These are phyloP conservation scores for Serinus canaria DNA, from an alignment of 2,113 vertebrate genomes.

Conservation along the genomic window DNA sequence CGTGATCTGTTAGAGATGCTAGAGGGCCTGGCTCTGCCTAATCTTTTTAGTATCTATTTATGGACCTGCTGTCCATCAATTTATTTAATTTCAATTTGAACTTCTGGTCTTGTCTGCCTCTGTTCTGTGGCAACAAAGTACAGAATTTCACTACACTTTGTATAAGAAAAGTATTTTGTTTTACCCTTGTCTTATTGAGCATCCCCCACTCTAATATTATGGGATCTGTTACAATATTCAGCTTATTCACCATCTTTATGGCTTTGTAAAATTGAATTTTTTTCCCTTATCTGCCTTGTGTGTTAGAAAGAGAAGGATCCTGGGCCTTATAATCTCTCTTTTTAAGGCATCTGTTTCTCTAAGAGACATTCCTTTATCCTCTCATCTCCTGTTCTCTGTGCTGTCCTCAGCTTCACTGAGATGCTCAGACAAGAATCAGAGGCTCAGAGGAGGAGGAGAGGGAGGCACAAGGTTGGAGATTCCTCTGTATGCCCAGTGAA, in stretches of 20 bases:
- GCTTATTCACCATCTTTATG: not conserved
- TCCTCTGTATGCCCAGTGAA: not conserved
- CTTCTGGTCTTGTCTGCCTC: not conserved
- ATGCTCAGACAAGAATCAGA: not conserved
- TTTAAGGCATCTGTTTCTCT: not conserved
- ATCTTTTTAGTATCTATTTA: slow-evolving; percentile 44
- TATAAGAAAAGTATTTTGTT: not conserved
- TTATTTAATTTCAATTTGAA: slow-evolving; percentile 28
- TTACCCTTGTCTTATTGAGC: not conserved
- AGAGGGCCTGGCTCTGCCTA: not conserved
- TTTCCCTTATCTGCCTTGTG: not conserved
- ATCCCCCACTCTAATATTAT: not conserved
- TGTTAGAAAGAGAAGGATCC: not conserved
- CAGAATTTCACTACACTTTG: not conserved
- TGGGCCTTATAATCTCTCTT: not conserved
- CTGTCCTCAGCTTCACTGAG: not conserved
- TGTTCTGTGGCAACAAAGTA: not conserved
- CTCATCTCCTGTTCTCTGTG: not conserved
- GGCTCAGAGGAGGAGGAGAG: not conserved
- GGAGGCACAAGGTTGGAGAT: fast-evolving
- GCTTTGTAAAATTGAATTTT: not conserved
- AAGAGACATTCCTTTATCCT: not conserved
- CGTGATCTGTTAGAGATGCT: not conserved
- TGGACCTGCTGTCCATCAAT: not conserved
- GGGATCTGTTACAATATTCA: not conserved